Evolutionary conservation across 1,140 invertebrate genomes (phyloP).

Genomic region (Drosophila sp.): DNA sequence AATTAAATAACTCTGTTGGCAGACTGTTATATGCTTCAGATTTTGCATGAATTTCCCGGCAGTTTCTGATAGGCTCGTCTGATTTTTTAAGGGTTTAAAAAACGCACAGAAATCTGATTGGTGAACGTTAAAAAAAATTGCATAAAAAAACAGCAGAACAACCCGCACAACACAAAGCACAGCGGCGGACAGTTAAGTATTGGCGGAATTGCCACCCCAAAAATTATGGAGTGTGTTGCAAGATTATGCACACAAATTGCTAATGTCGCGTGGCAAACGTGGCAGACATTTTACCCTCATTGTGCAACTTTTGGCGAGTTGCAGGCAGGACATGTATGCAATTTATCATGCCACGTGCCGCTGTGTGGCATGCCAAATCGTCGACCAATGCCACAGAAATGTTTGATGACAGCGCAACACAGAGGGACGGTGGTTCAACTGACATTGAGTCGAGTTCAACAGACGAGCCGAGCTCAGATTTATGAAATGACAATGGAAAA

Average conservation of each 20-base stretch:
- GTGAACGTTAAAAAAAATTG: constrained; percentile 56
- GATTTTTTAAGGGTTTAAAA: constrained; percentile 41
- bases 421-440: constrained; percentile 1
- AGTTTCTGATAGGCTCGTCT: constrained; percentile 53
- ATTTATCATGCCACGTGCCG: constrained; percentile 70
- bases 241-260: constrained; percentile 47
- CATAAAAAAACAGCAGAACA: constrained; percentile 67
- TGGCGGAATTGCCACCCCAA: constrained; percentile 28
- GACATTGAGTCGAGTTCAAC: neutral
- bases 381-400: constrained; percentile 58
- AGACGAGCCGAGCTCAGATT: neutral
- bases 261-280: constrained; percentile 39
- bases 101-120: constrained; percentile 55
- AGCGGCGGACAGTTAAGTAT: neutral
- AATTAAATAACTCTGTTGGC: too few species aligned
- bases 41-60: neutral
- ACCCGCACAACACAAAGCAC: neutral
- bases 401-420: constrained; percentile 53
- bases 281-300: constrained; percentile 20
- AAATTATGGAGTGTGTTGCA: constrained; percentile 2
- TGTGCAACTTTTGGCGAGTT: constrained; percentile 41
- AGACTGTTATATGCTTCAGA: neutral
- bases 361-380: constrained; percentile 55
- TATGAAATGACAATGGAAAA: too few species aligned
- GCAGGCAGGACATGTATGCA: constrained; percentile 33